Base-by-base conservation (phyloP, 2,113 vertebrate genomes). In the Argyrosomus japonicus region DNA sequence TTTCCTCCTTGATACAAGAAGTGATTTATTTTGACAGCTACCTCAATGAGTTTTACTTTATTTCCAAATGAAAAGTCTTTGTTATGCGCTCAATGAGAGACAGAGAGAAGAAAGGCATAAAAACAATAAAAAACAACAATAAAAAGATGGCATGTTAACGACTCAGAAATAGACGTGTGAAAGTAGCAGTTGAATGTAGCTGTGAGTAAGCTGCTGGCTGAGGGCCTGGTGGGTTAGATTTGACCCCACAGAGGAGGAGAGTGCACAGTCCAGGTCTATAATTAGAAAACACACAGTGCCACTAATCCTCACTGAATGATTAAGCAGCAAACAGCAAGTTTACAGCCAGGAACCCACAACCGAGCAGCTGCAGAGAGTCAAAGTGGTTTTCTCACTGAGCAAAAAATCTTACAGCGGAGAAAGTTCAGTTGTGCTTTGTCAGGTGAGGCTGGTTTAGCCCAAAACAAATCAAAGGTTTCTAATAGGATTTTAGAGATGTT, bases 21-120 rank as follows among this genome's bases (percentile, higher is more conserved):
- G 80, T 81, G 87, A 94, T 93, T 94, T 93, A 91, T 93, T 94
- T 91, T 91, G 93, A 93, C 91, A 88, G 92, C 90, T 81, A 79
- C 85, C 88, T 93, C 89, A 89, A 83, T 93, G 87, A 82, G 56
- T 83, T 85, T 89, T 87, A 88, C 87, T 91, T 84, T 77, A 87
- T 80, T 40, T 40, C 78, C 90, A 88, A 87, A 88, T 77, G 76
- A 85, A 89, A 92, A 82, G 62, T 78, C 84, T 86, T 90, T 93
- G 83, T 92, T 79, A 83, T 68, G 63, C 36, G 67, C 3, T 73
- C 50, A 56, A 85, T 57, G n/a, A 79, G 23, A 74, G 47, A 19
- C n/a, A 32, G n/a, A 56, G 54, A 73, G 17, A 73, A 6, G 8
- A 45, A 17, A 40, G 25, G 8, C 32, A 6, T 2, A 43, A 70